Conservation (phyloP, 2,113 vertebrate species). For the Psephotus haematonotus region DNA sequence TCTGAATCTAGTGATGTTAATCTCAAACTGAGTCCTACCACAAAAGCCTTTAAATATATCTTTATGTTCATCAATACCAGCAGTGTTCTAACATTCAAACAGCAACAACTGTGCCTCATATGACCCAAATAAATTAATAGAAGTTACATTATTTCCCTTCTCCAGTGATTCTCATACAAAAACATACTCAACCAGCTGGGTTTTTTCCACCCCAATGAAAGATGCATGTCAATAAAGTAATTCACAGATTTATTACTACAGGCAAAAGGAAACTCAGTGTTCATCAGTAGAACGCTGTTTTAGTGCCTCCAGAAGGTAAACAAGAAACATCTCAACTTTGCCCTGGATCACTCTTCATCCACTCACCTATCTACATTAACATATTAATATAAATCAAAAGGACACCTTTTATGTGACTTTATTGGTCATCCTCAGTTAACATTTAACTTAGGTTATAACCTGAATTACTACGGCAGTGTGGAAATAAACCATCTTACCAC, state of each 20-base stretch:
- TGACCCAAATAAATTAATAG: neutral
- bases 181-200: neutral
- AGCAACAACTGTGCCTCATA: rapidly evolving
- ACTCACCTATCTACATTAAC: neutral
- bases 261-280: neutral
- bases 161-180: neutral
- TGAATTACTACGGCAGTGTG: neutral
- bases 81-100: neutral
- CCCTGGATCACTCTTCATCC: neutral
- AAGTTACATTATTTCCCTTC: neutral
- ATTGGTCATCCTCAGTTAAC: neutral
- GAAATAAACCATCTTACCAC: neutral
- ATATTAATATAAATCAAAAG: neutral
- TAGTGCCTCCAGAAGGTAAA: neutral
- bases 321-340: neutral
- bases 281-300: neutral
- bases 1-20: neutral
- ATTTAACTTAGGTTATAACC: neutral
- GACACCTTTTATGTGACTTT: neutral
- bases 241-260: neutral
- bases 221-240: neutral
- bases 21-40: neutral
- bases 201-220: neutral
- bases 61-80: neutral
- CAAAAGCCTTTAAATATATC: neutral